phyloP scores from a whole-genome alignment of 2,888 invertebrate species.

The Volucella bombylans region DNA sequence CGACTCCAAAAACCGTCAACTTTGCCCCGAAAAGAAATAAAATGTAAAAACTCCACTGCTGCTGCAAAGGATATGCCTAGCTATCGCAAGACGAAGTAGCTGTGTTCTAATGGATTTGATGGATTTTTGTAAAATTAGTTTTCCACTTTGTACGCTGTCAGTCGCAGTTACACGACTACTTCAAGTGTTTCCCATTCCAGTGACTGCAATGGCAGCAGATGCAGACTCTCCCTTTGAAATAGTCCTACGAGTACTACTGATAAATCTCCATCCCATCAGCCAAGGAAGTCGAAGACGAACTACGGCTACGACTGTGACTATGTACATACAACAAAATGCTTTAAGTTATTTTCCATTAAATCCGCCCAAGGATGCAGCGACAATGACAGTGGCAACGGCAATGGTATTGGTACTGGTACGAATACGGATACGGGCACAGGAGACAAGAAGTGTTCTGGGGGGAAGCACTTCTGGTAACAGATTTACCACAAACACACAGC shows the following conservation, averaged over 20 bases:
- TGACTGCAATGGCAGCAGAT: neutral
- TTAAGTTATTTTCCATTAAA: conserved; percentile 60
- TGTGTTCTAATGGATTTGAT: conserved; percentile 51
- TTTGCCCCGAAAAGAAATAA: neutral
- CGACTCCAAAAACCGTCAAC: neutral
- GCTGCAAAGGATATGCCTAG: neutral
- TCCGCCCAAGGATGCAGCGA: conserved; percentile 28
- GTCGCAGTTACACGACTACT: conserved; percentile 72
- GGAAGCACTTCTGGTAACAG: conserved; percentile 19
- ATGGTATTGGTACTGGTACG: too few species aligned
- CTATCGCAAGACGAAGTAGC: conserved; percentile 13
- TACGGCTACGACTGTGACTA: neutral
- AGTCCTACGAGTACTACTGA: neutral
- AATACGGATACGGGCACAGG: neutral
- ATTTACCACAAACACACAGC: conserved; percentile 61
- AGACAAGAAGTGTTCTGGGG: neutral
- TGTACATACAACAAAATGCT: conserved; percentile 21
- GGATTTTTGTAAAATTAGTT: conserved; percentile 79
- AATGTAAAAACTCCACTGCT: neutral
- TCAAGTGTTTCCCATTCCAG: conserved; percentile 16
- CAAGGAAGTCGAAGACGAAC: conserved; percentile 2
- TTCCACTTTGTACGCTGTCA: conserved; percentile 80
- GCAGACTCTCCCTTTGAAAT: conserved; percentile 7
- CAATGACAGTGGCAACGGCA: neutral
- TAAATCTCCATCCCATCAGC: neutral